Evolutionary conservation across 2,797 vertebrate species (phyloP).

Genomic region (Geotrypetes seraphini): DNA sequence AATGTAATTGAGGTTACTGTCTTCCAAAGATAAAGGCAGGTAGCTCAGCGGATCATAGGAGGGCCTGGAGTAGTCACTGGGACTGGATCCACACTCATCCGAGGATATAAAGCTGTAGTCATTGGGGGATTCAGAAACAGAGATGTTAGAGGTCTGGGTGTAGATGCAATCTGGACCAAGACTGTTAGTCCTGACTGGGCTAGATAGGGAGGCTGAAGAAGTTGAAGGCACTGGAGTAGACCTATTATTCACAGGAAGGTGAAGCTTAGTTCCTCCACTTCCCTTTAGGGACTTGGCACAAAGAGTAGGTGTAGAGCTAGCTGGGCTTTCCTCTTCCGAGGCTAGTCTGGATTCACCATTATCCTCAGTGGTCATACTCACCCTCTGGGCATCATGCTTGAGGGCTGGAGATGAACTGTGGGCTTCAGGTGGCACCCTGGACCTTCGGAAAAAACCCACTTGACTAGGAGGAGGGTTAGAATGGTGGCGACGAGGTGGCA

Average conservation of each 20-base stretch:
- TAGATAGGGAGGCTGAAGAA: slow-evolving; percentile 56
- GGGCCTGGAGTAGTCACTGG: slow-evolving; percentile 31
- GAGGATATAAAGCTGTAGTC: slow-evolving; percentile 62
- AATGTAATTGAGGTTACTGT: slow-evolving; percentile 62
- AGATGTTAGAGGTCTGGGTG: slow-evolving; percentile 36
- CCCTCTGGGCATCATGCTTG: slow-evolving; percentile 44
- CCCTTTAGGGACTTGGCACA: too few species aligned
- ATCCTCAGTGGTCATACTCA: slow-evolving; percentile 55
- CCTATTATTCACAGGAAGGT: too few species aligned
- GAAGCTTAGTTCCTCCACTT: too few species aligned
- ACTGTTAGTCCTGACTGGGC: slow-evolving; percentile 47
- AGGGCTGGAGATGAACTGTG: slow-evolving; percentile 47
- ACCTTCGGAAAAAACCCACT: slow-evolving; percentile 59
- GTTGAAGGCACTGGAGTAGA: slow-evolving; percentile 49
- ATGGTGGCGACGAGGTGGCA: slow-evolving; percentile 57
- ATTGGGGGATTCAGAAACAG: slow-evolving; percentile 54
- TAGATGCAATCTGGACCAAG: slow-evolving; percentile 49
- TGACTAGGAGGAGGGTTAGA: slow-evolving; percentile 64
- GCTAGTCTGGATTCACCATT: slow-evolving; percentile 3
- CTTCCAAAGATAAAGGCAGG: slow-evolving; percentile 33
- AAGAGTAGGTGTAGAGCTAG: too few species aligned
- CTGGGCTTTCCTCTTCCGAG: background rate
- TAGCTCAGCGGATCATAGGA: slow-evolving; percentile 19
- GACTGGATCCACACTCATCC: slow-evolving; percentile 71
- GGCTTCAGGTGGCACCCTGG: slow-evolving; percentile 43